Evolutionary conservation across 2,888 invertebrate species (phyloP), one percentile per base, ranked within the genome.

Genomic region (Oithona nana): DNA sequence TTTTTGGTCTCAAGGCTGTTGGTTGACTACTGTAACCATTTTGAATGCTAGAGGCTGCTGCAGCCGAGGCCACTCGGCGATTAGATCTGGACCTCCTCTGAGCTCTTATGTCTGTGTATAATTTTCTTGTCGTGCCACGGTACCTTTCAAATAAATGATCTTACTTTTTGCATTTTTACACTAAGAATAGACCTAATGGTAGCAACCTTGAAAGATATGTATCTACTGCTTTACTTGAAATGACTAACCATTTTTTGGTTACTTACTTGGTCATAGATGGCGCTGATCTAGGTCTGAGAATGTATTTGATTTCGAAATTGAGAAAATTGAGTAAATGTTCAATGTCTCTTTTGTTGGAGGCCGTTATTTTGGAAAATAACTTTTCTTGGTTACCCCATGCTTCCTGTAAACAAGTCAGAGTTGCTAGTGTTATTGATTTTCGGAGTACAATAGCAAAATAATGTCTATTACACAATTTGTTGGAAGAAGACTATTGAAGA

Each of bases 221-320:
- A 39, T 11, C 48, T 16, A 39, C 48, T 39, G 48, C 11, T 39
- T 11, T 39, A 16, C 11, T 11, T 39, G 48, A 39, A 39, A 16
- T 39, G 48, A 39, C 48, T n/a, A n/a, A n/a, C n/a, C n/a, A 39
- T 6, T 51, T 51, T 24, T 51, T 51, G n/a, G 20, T 24, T 20
- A 13, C 52, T n/a, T 56, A 56, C 56, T 29, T 56, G 13, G 56
- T 11, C 16, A 39, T 6, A 11, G 39, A 39, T 4, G 51, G 54
- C 1, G 51, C 62, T n/a, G 56, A 62, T 24, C 28, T 22, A 8
- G 62, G 62, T 24, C 62, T 20, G 11, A 62, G 56, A 39, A 62
- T 55, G 29, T 62, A 62, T 31, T 62, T 49, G n/a, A 62, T 62
- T 26, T 62, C 62, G 57, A 54, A 62, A 24, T 62, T 62, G 4